A percentile compares a stretch with the other conserved stretches of the same genome.
phyloP scores from a whole-genome alignment of 2,888 invertebrate genomes.

The Acrobasis consociella region DNA sequence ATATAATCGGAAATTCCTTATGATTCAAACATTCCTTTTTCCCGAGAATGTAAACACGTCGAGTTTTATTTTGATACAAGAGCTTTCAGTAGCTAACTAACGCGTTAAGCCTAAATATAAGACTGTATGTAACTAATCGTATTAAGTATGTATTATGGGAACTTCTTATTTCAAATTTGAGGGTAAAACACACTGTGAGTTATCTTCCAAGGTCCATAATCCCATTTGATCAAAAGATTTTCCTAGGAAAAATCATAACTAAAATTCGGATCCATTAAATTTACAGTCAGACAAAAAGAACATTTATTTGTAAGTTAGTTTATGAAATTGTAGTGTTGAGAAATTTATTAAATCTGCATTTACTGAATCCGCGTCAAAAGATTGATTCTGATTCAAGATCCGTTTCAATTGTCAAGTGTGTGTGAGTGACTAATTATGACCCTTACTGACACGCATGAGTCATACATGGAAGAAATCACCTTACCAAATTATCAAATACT shows the following conservation, averaged over 20 bases:
- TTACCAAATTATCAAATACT: background rate
- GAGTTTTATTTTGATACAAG: conserved; percentile 16
- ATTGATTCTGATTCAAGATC: background rate
- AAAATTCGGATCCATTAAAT: too few relatives aligned
- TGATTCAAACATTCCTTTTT: conserved; percentile 37
- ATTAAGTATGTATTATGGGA: conserved; percentile 7
- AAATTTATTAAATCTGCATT: too few relatives aligned
- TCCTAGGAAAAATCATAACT: too few relatives aligned
- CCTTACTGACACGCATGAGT: background rate
- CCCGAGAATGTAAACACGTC: conserved; percentile 17
- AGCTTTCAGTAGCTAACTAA: conserved; percentile 10
- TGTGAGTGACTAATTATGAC: background rate
- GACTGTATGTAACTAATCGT: conserved; percentile 24
- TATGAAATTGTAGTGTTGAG: too few relatives aligned
- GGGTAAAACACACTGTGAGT: background rate
- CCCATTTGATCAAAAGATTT: too few relatives aligned
- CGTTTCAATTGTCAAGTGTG: background rate
- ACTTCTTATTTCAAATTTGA: background rate
- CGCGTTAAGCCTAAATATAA: conserved; percentile 20
- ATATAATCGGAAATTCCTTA: conserved; percentile 31
- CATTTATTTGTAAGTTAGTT: too few relatives aligned
- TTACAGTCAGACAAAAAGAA: too few relatives aligned
- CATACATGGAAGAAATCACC: background rate
- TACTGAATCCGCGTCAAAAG: too few relatives aligned
- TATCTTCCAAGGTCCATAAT: background rate